phyloP scores from a whole-genome alignment of 2,113 vertebrate species.

The Protomyctophum bolini region DNA sequence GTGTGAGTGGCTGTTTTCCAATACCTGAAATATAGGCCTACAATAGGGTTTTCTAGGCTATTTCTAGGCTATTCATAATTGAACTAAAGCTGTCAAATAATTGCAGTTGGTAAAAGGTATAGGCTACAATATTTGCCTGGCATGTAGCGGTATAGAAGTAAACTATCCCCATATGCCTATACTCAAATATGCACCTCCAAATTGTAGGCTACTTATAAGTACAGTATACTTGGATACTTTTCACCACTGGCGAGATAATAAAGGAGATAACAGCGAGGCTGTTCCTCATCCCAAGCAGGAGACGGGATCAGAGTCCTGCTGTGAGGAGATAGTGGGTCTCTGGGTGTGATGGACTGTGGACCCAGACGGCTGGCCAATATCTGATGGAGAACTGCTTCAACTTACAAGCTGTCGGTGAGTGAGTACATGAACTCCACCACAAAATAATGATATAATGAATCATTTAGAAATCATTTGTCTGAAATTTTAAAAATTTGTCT shows the following conservation, averaged over 20 bases:
- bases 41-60: too few species aligned
- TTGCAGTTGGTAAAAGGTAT: too few species aligned
- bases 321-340: not conserved
- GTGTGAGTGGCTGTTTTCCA: too few species aligned
- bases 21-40: too few species aligned
- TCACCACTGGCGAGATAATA: constrained; percentile 28
- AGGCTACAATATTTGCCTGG: too few species aligned
- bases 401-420: constrained; percentile 55
- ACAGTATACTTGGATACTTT: not conserved
- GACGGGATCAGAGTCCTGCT: constrained; percentile 60
- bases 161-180: too few species aligned
- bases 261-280: constrained; percentile 18
- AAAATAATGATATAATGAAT: too few species aligned
- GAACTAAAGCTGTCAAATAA: too few species aligned
- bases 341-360: constrained; percentile 50
- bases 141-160: too few species aligned
- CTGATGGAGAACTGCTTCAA: constrained; percentile 56
- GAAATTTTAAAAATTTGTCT: not conserved
- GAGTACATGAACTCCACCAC: constrained; percentile 40
- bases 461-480: not conserved
- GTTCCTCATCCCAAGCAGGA: constrained; percentile 15
- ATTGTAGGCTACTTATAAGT: not conserved
- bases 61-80: too few species aligned
- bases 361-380: constrained; percentile 24
- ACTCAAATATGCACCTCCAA: not conserved